Evolutionary conservation across 1,140 invertebrate species (phyloP), one percentile per base, ranked within the genome.

Genomic region (Heliconius himera): DNA sequence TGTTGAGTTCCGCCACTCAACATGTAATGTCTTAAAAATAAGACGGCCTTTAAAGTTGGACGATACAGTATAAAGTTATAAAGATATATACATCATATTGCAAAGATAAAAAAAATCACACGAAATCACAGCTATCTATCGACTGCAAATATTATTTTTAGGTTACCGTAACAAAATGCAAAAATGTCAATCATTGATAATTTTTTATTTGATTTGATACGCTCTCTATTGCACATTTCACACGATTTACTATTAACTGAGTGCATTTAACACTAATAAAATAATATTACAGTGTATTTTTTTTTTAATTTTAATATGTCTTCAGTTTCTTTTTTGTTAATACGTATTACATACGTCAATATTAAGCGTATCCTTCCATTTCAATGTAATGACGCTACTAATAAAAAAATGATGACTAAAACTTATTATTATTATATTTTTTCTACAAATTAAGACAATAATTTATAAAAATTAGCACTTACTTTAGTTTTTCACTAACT

Each of bases 161-260:
- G 22, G 26, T 66, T 22, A 66, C 60, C 60, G 60, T 29, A 29
- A 66, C 13, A 29, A 66, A 66, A 66, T 66, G 60, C 60, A 66
- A 66, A 66, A 66, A 66, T 9, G 60, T 66, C 60, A 66, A 66
- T 66, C 60, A 29, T 26, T 66, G 60, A 66, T 66, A 66, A 66
- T 4, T 29, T 29, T 29, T 60, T 8, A 8, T 26, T 22, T 9
- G 26, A 66, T 66, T 66, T 16, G 26, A 66, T 29, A 29, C 60
- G 8, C 22, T 66, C 26, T 66, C 60, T 66, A 29, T 66, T 66
- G 60, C 60, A 66, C 13, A 3, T 18, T 29, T 66, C 60, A 66
- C 60, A 66, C 60, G 60, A 60, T 54, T 11, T 9, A 56, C 2
- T 2, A 3, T 56, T 56, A 22, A 9, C n/a, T 22, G 49, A 56